Base-by-base conservation (phyloP, 2,797 vertebrate genomes). In the Rhyacichthys aspro region DNA sequence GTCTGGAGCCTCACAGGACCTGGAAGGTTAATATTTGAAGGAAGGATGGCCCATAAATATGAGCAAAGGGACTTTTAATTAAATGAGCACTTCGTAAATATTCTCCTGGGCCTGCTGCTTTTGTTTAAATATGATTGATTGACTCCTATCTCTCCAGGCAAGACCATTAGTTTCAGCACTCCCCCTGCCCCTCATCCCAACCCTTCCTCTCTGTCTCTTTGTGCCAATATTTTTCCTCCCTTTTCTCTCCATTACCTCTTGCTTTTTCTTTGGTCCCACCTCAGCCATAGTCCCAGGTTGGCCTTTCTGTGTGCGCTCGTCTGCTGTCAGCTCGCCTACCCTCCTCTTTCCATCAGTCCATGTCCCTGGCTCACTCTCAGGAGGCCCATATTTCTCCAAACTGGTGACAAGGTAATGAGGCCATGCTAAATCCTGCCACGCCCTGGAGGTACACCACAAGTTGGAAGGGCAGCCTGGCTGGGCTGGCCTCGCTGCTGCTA, bases 111-210 rank as follows among this genome's bases (percentile, higher is more conserved):
- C 91, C 88, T 78, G 88, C 89, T 92, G 94, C 95, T 95, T 97
- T 96, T 97, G 95, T 96, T 96, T 98, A 96, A 98, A 96, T 93
- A 95, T 96, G 95, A 98, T 95, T 96, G 95, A 98, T 96, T 94
- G 94, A 93, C 87, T 80, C 60, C 90, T 88, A 86, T 91, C 89
- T 91, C 90, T 90, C 82, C 78, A 79, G 86, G 84, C 85, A 86
- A 86, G 88, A 89, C 88, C 90, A 92, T 93, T 92, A 91, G 89
- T 90, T 89, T 88, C 79, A 72, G 86, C 82, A 73, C 87, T 70
- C 78, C 76, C 73, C 33, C 82, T 74, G 67, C 72, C 66, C 77
- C 76, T 72, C 76, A 66, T 69, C 72, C 81, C 74, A 79, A 73
- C 72, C 74, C 55, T 55, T 70, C 52, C 63, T 63, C 70, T 84